A percentile compares a stretch with the other conserved stretches of the same genome.
phyloP scores from a whole-genome alignment of 2,113 vertebrate genomes.

The Rhipidura dahli region DNA sequence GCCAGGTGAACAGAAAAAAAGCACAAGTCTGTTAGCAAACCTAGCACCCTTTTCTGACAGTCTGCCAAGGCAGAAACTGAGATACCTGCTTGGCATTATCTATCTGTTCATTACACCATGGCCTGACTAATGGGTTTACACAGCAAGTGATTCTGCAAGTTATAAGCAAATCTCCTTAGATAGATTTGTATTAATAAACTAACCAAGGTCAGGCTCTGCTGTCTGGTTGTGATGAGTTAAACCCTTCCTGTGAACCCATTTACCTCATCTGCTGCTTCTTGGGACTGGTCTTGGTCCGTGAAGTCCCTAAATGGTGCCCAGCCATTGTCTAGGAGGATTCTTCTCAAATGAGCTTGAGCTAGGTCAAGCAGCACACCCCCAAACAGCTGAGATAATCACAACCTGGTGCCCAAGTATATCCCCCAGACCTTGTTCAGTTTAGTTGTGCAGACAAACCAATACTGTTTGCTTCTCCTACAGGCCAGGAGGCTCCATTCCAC shows the following conservation, averaged over 20 bases:
- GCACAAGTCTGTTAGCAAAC: neutral
- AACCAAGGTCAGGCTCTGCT: neutral
- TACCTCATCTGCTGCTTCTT: neutral
- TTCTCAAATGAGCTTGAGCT: neutral
- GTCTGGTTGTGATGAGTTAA: neutral
- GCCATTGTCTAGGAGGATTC: neutral
- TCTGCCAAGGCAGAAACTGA: neutral
- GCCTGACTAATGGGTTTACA: neutral
- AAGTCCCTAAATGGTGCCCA: neutral
- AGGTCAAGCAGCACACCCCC: neutral
- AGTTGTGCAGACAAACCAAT: neutral
- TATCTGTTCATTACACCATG: neutral
- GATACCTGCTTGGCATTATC: neutral
- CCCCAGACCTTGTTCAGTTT: neutral
- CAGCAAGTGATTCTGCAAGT: neutral
- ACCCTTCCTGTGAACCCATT: neutral
- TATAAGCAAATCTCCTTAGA: neutral
- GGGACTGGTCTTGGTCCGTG: neutral
- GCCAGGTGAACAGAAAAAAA: neutral
- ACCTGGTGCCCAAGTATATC: neutral
- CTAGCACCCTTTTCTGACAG: neutral
- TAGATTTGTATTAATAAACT: neutral
- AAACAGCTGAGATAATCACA: rapidly evolving
- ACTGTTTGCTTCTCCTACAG: neutral
- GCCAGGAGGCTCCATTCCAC: neutral